A percentile compares a stretch with the other conserved stretches of the same genome.
Evolutionary conservation across 2,888 invertebrate species (phyloP).

Genomic region (Ormyrus nitidulus): DNA sequence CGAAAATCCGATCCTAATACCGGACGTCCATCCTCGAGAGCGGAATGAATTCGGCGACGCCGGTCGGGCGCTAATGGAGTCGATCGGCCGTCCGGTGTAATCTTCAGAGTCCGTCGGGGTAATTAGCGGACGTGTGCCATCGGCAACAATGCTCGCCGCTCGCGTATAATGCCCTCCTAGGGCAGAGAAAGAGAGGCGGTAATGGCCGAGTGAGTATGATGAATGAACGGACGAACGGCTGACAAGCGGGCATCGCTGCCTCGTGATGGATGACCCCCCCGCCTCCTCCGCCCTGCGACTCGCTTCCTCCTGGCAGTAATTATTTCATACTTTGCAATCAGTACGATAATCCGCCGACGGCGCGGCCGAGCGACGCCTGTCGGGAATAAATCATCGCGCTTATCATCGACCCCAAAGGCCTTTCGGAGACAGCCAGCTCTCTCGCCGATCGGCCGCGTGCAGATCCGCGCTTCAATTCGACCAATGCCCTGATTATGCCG

Average conservation of each 20-base stretch:
- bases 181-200: conserved; percentile 43
- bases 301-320: conserved; percentile 69
- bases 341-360: conserved; percentile 73
- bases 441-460: no score
- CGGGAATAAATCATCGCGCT: conserved; percentile 72
- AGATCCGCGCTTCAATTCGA: no score
- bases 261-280: conserved; percentile 54
- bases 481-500: no score
- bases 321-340: conserved; percentile 76
- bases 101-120: conserved; percentile 64
- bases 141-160: conserved; percentile 57
- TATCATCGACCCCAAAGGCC: conserved; percentile 55
- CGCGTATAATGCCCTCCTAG: background rate
- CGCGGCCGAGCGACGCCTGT: conserved; percentile 66
- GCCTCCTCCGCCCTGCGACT: conserved; percentile 19
- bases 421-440: no score
- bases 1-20: no score
- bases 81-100: conserved; percentile 67
- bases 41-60: conserved; percentile 25
- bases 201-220: conserved; percentile 74
- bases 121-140: conserved; percentile 68
- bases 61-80: conserved; percentile 41
- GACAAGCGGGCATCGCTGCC: conserved; percentile 73
- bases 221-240: conserved; percentile 71
- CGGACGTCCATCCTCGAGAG: background rate